Percentiles rank a stretch among this genome's conserved stretches.
Evolutionary conservation across 2,113 vertebrate species (phyloP).

Genomic region (Chauna torquata): DNA sequence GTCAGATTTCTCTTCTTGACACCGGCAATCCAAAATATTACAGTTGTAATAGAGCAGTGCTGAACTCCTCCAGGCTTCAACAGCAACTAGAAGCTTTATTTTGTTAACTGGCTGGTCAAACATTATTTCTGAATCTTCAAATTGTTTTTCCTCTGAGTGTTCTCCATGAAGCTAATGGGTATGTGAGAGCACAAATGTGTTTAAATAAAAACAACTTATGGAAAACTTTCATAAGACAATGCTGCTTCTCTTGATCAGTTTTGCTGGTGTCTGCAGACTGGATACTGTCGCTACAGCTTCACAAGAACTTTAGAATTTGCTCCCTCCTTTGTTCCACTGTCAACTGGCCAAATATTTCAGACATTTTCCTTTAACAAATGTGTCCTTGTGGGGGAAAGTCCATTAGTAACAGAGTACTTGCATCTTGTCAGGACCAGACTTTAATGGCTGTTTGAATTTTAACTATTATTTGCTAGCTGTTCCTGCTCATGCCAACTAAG

Average conservation of each 20-base stretch:
- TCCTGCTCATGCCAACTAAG: constrained; percentile 31
- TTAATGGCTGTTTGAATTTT: constrained; percentile 73
- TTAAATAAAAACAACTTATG: not conserved
- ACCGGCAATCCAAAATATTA: not conserved
- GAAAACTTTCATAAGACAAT: not conserved
- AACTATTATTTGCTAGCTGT: constrained; percentile 66
- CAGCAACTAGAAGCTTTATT: not conserved
- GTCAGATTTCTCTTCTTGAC: not conserved
- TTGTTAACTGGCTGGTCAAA: not conserved
- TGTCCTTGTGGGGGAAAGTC: constrained; percentile 58
- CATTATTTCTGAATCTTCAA: not conserved
- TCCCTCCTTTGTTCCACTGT: not conserved
- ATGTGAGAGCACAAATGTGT: not conserved
- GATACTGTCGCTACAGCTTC: not conserved
- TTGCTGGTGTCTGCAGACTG: constrained; percentile 11
- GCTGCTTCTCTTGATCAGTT: not conserved
- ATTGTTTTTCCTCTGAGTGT: not conserved
- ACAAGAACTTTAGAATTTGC: constrained; percentile 31
- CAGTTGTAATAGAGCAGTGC: not conserved
- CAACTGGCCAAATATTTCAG: constrained; percentile 28
- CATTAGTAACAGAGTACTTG: constrained; percentile 53
- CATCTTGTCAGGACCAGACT: constrained; percentile 62
- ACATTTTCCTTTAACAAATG: constrained; percentile 50
- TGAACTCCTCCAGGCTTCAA: not conserved
- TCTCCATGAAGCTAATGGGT: not conserved